Evolutionary conservation across 2,797 vertebrate genomes (phyloP).

Genomic region (Rhincodon typus): DNA sequence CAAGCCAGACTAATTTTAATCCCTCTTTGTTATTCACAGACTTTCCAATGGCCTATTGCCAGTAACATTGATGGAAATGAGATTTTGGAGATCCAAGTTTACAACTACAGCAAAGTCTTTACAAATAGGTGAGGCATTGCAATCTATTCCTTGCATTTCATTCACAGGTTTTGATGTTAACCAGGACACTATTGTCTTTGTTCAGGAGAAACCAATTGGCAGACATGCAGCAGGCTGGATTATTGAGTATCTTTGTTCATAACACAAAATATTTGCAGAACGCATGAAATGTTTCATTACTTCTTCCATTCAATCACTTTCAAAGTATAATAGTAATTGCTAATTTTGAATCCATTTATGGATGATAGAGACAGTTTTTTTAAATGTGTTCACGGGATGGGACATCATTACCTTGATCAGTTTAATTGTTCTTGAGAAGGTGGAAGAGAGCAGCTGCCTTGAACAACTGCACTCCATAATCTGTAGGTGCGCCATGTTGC

Average conservation of each 20-base stretch:
- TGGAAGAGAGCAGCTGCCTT: too few species aligned
- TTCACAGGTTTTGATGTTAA: neutral
- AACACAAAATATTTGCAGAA: neutral
- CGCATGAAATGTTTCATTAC: neutral
- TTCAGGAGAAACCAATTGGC: neutral
- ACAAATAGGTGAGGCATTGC: constrained; percentile 75
- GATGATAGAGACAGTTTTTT: neutral
- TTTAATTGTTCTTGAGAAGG: neutral
- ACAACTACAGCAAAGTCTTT: constrained; percentile 95
- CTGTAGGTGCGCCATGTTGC: neutral
- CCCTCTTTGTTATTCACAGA: constrained; percentile 52
- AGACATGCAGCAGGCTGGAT: neutral
- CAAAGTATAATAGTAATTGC: neutral
- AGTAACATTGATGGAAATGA: constrained; percentile 77
- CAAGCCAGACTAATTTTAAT: neutral
- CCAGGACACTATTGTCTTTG: too few species aligned
- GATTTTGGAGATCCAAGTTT: constrained; percentile 85
- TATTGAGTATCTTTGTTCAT: neutral
- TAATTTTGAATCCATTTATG: neutral
- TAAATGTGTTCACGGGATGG: neutral
- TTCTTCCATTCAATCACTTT: neutral
- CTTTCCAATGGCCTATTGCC: constrained; percentile 82
- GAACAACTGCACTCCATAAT: neutral
- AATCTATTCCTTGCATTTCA: neutral
- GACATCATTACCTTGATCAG: neutral